These are phyloP conservation scores for Drosophila kanapiae DNA, from an alignment of 1,140 invertebrate species.

Conservation along the genomic window DNA sequence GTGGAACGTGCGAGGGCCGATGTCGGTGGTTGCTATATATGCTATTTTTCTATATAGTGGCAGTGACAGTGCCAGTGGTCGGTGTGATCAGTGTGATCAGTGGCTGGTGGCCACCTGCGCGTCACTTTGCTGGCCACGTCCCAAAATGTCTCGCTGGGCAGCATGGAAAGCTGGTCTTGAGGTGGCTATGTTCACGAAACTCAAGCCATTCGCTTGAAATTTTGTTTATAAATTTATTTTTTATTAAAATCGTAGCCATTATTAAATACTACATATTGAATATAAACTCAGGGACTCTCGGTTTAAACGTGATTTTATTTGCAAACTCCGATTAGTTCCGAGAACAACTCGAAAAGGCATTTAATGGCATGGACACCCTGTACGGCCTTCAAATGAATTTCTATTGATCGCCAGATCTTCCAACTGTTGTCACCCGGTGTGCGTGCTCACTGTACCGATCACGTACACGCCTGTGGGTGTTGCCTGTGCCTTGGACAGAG, in stretches of 20 bases:
- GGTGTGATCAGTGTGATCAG: slow-evolving; percentile 13
- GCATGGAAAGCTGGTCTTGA: slow-evolving; percentile 13
- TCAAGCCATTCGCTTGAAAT: neutral
- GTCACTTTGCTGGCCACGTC: slow-evolving; percentile 52
- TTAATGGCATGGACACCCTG: neutral
- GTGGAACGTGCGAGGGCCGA: slow-evolving; percentile 63
- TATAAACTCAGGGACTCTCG: neutral
- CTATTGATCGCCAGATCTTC: slow-evolving; percentile 20
- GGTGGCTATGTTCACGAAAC: neutral
- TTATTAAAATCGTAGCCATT: neutral
- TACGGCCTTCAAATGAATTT: neutral
- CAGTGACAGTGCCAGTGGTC: slow-evolving; percentile 10
- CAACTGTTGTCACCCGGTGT: slow-evolving; percentile 26
- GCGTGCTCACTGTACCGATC: slow-evolving; percentile 40
- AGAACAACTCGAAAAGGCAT: too few species aligned
- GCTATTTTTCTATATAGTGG: slow-evolving; percentile 9
- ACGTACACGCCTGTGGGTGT: slow-evolving; percentile 43
- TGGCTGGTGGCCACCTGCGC: slow-evolving; percentile 34
- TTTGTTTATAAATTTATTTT: neutral
- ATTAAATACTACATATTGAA: neutral
- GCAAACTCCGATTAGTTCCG: neutral
- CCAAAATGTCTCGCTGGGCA: slow-evolving; percentile 31
- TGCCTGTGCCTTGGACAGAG: slow-evolving; percentile 12
- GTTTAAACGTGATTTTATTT: neutral
- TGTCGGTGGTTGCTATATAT: slow-evolving; percentile 34